These are phyloP conservation scores for Mormyrops attenuatus DNA, from an alignment of 2,797 vertebrate species.

Conservation along the genomic window DNA sequence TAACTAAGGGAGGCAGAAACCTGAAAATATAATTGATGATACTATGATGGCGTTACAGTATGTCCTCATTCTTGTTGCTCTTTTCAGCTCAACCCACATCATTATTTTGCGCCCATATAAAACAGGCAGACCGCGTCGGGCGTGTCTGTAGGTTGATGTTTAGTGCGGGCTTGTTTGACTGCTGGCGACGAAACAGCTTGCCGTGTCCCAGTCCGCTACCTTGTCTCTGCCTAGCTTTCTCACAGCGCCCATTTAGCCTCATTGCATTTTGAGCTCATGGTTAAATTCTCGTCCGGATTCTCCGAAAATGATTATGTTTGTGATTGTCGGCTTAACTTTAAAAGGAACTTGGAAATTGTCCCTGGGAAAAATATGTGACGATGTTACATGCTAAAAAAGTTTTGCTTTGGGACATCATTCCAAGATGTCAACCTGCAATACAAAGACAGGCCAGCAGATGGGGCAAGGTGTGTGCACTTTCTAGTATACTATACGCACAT, in stretches of 20 bases:
- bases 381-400: background rate
- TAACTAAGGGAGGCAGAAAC: conserved; percentile 21
- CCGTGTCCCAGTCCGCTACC: background rate
- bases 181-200: background rate
- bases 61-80: conserved; percentile 23
- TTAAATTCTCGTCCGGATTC: background rate
- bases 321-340: background rate
- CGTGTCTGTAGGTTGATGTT: conserved; percentile 24
- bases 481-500: background rate
- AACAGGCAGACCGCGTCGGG: conserved; percentile 26
- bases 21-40: conserved; percentile 44
- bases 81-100: conserved; percentile 42
- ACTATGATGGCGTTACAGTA: conserved; percentile 36
- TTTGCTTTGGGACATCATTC: background rate
- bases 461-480: conserved; percentile 34
- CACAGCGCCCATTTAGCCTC: background rate
- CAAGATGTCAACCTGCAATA: conserved; percentile 32
- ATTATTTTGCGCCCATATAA: conserved; percentile 34
- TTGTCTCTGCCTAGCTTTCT: background rate
- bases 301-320: background rate
- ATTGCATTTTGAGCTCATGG: background rate
- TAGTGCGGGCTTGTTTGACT: background rate
- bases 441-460: conserved; percentile 55
- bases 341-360: background rate
- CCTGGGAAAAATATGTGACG: background rate